Base-by-base conservation (phyloP, 1,140 invertebrate genomes). In the Pogonognathellus flavescens region DNA sequence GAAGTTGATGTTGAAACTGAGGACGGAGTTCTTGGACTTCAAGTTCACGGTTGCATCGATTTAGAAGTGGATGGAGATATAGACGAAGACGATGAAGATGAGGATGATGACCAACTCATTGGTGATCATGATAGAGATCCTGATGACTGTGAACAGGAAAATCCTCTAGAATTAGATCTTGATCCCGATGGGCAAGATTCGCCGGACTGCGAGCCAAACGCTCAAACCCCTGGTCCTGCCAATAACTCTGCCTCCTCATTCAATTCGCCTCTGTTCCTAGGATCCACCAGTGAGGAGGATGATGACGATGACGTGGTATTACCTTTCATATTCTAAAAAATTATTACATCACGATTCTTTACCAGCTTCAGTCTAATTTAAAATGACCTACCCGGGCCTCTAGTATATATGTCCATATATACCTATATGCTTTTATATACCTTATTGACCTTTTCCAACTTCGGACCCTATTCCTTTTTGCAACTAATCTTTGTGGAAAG, bases 241-340 rank as follows among this genome's bases (percentile, higher is more conserved):
- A 87, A 87, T 83, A 87, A 87, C 72, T 87, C 84, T 57, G 80
- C 83, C 20, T 86, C 87, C 62, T 86, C 84, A 50, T 84, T 80
- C 60, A 82, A 86, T 62, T 87, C 86, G 22, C 84, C 82, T 62
- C 41, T 82, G n/a, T 87, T 84, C 86, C 52, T 83, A 25, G 57
- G 76, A 41, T 88, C 88, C 16, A 82, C 87, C 82, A 86, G 83
- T 55, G 85, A 88, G 59, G 85, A 88, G n/a, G 85, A 85, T 18
- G 81, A 88, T 62, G 85, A 84, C 52, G 86, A 88, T 41, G 85
- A 84, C 60, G 80, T 83, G 31, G 83, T 83, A 62, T 82, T 81
- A 76, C 80, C 70, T 76, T 76, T 76, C 70, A 76, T 50, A 49
- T 76, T 76, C n/a, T 76, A 7, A 41, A 1, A 41, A 41, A 41